Conservation (phyloP, 2,797 vertebrate species). For the Pteropus rufus region DNA sequence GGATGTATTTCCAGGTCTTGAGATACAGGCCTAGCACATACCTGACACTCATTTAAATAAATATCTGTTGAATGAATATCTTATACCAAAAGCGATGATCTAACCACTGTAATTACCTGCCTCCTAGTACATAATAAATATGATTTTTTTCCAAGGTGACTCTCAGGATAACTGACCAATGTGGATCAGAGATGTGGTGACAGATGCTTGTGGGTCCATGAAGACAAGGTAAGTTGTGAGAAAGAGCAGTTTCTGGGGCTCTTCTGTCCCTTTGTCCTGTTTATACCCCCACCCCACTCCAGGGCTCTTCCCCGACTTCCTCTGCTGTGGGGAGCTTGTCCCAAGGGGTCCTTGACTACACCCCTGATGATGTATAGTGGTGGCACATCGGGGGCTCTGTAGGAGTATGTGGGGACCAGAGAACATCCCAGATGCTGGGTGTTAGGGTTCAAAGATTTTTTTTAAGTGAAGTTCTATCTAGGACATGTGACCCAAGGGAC, state of each 20-base stretch:
- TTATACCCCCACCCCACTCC: background rate
- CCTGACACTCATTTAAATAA: background rate
- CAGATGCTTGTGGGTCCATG: background rate
- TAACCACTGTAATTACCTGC: background rate
- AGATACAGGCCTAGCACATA: no score
- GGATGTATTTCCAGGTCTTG: background rate
- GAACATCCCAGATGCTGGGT: background rate
- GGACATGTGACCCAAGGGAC: background rate
- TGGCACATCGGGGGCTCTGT: no score
- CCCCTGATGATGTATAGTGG: background rate
- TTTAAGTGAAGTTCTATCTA: background rate
- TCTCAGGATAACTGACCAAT: background rate
- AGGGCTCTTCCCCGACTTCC: background rate
- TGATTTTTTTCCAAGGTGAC: background rate
- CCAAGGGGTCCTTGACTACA: no score
- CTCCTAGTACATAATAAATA: background rate
- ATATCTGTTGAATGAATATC: background rate
- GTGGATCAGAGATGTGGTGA: background rate
- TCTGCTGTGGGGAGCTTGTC: background rate
- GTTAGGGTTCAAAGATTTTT: background rate
- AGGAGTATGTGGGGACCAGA: no score
- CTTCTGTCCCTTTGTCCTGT: background rate
- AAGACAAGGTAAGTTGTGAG: background rate
- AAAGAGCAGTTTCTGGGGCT: background rate
- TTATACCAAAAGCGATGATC: no score